These are phyloP conservation scores for Theristus sp. DNA, from an alignment of 2,888 invertebrate genomes.

Conservation along the genomic window DNA sequence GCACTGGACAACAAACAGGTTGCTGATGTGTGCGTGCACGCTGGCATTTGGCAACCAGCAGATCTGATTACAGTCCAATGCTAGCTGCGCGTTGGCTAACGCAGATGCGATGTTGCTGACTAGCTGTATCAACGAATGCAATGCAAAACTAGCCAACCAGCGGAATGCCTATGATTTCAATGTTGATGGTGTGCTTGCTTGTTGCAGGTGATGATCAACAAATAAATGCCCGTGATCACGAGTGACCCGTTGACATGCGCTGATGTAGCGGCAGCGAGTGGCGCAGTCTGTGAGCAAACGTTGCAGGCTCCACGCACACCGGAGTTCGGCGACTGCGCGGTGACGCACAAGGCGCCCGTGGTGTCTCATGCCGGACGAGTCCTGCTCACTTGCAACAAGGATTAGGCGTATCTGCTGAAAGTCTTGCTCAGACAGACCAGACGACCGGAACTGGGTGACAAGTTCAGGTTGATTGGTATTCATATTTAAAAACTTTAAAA, in stretches of 20 bases:
- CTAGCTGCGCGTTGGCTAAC: no score
- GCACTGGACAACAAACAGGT: constrained; percentile 29
- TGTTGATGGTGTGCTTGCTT: no score
- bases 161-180: no score
- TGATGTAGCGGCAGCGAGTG: constrained; percentile 7
- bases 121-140: no score
- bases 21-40: no score
- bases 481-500: no score
- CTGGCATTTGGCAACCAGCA: no score
- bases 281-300: background rate
- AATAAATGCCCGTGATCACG: constrained; percentile 53
- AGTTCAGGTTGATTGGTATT: constrained; percentile 42
- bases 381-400: constrained; percentile 78
- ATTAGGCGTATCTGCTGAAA: constrained; percentile 81
- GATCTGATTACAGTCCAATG: no score
- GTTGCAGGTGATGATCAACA: constrained; percentile 64
- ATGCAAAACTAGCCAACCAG: no score
- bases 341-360: constrained; percentile 29
- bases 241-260: constrained; percentile 1
- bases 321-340: constrained; percentile 24
- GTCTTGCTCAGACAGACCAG: constrained; percentile 68
- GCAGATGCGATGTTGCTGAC: no score
- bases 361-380: constrained; percentile 54
- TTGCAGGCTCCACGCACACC: constrained; percentile 4
- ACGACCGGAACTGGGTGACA: constrained; percentile 89